A percentile compares a stretch with the other conserved stretches of the same genome.
Conservation (phyloP, 2,797 vertebrate genomes). For the Hypotaenidia okinawae region DNA sequence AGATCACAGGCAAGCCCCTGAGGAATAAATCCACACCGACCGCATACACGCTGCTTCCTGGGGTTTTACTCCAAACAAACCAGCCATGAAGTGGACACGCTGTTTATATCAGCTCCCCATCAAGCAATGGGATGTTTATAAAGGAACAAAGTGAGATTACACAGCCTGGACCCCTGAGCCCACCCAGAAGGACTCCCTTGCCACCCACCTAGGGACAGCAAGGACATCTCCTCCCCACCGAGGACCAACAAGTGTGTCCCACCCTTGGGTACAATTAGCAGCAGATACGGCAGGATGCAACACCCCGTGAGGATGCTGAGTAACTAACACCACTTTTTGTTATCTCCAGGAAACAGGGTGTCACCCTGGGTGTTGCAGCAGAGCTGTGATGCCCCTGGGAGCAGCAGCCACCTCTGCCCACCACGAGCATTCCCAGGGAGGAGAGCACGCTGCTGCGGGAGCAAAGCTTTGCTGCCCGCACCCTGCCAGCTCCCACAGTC, state of each 20-base stretch:
- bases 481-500: background rate
- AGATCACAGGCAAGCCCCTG: background rate
- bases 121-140: background rate
- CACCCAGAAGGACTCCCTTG: background rate
- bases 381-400: background rate
- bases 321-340: accelerated
- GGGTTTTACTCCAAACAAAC: background rate
- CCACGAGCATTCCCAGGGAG: background rate
- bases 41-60: background rate
- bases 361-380: background rate
- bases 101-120: background rate
- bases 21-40: background rate
- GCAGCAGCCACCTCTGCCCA: background rate
- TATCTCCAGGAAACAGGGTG: accelerated
- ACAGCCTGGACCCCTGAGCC: background rate
- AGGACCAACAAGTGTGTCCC: background rate
- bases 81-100: accelerated
- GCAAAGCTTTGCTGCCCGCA: background rate
- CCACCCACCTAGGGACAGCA: background rate
- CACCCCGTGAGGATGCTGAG: accelerated
- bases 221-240: background rate
- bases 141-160: background rate
- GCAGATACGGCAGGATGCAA: background rate
- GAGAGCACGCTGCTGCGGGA: background rate
- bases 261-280: background rate